These are phyloP conservation scores for Teleogryllus occipitalis DNA, from an alignment of 1,140 invertebrate genomes.

Conservation along the genomic window DNA sequence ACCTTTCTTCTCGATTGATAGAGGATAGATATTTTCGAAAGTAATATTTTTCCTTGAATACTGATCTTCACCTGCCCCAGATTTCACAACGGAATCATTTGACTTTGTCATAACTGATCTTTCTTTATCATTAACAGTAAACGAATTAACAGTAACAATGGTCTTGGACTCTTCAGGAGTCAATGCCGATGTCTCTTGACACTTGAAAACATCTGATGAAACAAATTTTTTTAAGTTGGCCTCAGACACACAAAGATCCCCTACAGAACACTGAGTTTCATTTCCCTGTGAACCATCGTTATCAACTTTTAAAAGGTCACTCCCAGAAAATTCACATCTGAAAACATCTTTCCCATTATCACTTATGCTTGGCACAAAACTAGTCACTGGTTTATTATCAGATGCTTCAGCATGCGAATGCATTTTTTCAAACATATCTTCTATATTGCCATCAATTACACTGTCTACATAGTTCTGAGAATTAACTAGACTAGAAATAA, in stretches of 20 bases:
- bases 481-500: not conserved
- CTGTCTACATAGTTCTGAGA: not conserved
- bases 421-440: constrained; percentile 20
- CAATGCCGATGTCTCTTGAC: not conserved
- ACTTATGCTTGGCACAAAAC: not conserved
- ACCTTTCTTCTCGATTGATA: not conserved
- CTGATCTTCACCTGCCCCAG: not conserved
- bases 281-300: not conserved
- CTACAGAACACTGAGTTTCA: not conserved
- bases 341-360: constrained; percentile 12
- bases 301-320: constrained; percentile 8
- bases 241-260: not conserved
- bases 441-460: constrained; percentile 14
- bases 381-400: not conserved
- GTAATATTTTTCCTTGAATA: not conserved
- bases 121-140: not conserved
- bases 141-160: not conserved
- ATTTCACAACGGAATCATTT: not conserved
- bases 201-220: not conserved
- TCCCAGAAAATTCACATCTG: constrained; percentile 6
- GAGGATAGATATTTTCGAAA: not conserved
- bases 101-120: not conserved
- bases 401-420: constrained; percentile 2
- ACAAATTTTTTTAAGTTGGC: not conserved
- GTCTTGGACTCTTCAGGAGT: not conserved